A percentile compares a stretch with the other conserved stretches of the same genome.
These are phyloP conservation scores for Endomychus coccineus DNA, from an alignment of 2,888 invertebrate species.

Conservation along the genomic window DNA sequence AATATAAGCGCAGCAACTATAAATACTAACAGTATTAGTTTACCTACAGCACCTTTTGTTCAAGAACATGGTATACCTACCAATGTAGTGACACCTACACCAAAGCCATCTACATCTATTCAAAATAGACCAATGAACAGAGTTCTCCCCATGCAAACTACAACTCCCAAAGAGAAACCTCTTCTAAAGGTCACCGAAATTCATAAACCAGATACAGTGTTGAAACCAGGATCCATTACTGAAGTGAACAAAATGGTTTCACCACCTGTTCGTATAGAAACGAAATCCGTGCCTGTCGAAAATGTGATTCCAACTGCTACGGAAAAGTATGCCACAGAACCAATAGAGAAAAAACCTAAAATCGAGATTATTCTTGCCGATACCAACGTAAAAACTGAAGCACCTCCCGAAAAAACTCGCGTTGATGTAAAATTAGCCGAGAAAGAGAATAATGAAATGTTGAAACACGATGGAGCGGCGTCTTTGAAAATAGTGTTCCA, in stretches of 20 bases:
- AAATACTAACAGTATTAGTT: conserved; percentile 50
- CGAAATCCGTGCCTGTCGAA: too few species aligned
- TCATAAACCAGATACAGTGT: conserved; percentile 6
- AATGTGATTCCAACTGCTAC: too few species aligned
- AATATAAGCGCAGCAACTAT: conserved; percentile 3
- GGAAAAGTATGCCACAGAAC: too few species aligned
- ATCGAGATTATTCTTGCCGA: background rate
- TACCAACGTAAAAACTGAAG: background rate
- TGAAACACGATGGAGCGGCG: conserved; percentile 17
- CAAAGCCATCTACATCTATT: conserved; percentile 40
- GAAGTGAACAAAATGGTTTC: too few species aligned
- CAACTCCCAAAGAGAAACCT: conserved; percentile 10
- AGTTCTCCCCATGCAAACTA: conserved; percentile 65
- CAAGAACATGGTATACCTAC: conserved; percentile 60
- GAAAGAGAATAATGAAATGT: conserved; percentile 16
- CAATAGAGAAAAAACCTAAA: background rate
- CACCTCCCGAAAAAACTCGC: too few species aligned
- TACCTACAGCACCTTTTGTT: conserved; percentile 50
- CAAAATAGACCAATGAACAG: conserved; percentile 65
- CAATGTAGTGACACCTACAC: conserved; percentile 64
- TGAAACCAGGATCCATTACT: too few species aligned
- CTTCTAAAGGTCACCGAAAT: conserved; percentile 9
- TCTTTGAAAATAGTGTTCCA: conserved; percentile 46
- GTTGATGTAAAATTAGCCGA: too few species aligned
- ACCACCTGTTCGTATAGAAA: too few species aligned